Evolutionary conservation across 2,113 vertebrate genomes (phyloP).

Genomic region (Eudorcas thomsonii): DNA sequence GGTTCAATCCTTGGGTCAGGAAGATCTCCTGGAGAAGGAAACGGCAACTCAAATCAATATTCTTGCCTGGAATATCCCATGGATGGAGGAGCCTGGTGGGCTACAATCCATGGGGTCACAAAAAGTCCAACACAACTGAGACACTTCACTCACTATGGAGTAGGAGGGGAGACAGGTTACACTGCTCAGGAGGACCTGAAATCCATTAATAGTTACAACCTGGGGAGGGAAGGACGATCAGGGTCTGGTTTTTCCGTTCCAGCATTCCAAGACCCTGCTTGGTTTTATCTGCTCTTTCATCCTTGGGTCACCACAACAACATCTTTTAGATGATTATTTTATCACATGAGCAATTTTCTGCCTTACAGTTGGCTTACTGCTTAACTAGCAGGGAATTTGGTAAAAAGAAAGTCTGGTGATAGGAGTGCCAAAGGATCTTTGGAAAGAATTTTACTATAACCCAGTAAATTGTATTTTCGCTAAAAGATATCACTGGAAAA

Average conservation of each 20-base stretch:
- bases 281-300: accelerated
- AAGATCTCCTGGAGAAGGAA: background rate
- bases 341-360: background rate
- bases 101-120: background rate
- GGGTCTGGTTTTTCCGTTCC: background rate
- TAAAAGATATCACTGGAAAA: background rate
- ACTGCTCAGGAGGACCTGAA: background rate
- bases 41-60: background rate
- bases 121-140: background rate
- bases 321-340: background rate
- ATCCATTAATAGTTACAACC: background rate
- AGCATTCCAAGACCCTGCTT: background rate
- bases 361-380: background rate
- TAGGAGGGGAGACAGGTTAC: background rate
- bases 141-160: background rate
- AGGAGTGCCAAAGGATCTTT: background rate
- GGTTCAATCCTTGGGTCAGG: background rate
- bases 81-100: background rate
- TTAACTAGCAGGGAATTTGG: background rate
- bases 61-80: background rate
- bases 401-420: background rate
- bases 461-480: background rate
- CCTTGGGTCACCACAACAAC: background rate
- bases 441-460: conserved; percentile 13
- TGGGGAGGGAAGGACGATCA: background rate